Evolutionary conservation across 2,113 vertebrate genomes (phyloP).

Genomic region (Micronisus gabar): DNA sequence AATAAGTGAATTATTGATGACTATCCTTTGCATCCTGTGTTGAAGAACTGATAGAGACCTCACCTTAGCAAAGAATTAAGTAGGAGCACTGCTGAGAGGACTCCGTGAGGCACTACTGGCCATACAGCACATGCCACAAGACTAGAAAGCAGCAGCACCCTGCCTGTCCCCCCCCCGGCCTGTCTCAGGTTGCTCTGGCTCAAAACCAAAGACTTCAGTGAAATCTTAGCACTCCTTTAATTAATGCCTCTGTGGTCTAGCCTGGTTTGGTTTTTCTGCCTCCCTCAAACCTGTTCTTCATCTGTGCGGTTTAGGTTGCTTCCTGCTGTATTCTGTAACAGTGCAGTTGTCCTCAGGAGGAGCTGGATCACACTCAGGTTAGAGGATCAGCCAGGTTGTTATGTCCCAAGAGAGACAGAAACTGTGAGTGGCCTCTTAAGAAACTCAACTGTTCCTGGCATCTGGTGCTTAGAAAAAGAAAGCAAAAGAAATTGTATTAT

Average conservation of each 20-base stretch:
- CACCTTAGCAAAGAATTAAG: background rate
- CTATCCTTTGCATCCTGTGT: background rate
- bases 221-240: background rate
- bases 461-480: background rate
- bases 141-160: background rate
- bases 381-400: background rate
- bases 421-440: background rate
- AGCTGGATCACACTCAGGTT: background rate
- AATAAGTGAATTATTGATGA: background rate
- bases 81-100: background rate
- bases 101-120: background rate
- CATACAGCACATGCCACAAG: background rate
- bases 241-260: background rate
- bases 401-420: background rate
- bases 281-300: background rate
- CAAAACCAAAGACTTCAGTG: background rate
- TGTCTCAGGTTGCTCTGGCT: background rate
- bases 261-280: background rate
- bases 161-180: background rate
- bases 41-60: background rate
- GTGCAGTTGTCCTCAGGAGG: background rate
- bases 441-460: background rate
- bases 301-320: background rate
- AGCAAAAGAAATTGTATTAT: background rate
- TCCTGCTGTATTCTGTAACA: fast-evolving